phyloP scores from a whole-genome alignment of 2,113 vertebrate genomes.

The Heterocephalus glaber region DNA sequence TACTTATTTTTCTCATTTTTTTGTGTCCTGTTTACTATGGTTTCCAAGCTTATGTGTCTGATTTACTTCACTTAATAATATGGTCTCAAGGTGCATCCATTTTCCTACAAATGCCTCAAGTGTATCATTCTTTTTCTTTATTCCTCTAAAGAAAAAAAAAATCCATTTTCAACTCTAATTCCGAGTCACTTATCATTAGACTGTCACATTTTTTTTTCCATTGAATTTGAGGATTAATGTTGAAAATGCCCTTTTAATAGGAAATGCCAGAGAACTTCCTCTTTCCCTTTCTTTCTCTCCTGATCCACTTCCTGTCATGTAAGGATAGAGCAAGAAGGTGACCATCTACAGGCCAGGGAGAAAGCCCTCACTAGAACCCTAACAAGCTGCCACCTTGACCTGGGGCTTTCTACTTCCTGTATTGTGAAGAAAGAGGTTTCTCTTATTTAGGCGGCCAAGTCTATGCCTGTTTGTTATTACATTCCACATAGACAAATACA shows the following conservation, averaged over 20 bases:
- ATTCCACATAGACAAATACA: not conserved
- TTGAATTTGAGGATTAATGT: not conserved
- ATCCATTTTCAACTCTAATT: not conserved
- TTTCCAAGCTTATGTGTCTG: not conserved
- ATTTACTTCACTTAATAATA: not conserved
- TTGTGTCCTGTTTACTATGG: not conserved
- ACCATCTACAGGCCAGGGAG: not conserved
- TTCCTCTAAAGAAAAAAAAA: not conserved
- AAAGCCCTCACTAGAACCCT: not conserved
- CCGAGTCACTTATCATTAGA: not conserved
- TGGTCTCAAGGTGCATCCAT: not conserved
- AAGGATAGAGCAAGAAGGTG: not conserved
- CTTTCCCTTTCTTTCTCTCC: not conserved
- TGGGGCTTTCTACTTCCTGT: not conserved
- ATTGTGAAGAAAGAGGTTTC: not conserved
- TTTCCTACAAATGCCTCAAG: not conserved
- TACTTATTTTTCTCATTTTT: not conserved
- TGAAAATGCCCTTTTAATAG: not conserved
- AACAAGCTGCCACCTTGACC: rapidly evolving
- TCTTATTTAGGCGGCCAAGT: not conserved
- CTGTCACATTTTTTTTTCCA: not conserved
- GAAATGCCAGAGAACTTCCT: not conserved
- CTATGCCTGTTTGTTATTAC: not conserved
- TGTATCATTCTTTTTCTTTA: not conserved
- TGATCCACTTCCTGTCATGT: not conserved